These are phyloP conservation scores for Xylota sylvarum DNA, from an alignment of 2,888 invertebrate species.

Conservation along the genomic window DNA sequence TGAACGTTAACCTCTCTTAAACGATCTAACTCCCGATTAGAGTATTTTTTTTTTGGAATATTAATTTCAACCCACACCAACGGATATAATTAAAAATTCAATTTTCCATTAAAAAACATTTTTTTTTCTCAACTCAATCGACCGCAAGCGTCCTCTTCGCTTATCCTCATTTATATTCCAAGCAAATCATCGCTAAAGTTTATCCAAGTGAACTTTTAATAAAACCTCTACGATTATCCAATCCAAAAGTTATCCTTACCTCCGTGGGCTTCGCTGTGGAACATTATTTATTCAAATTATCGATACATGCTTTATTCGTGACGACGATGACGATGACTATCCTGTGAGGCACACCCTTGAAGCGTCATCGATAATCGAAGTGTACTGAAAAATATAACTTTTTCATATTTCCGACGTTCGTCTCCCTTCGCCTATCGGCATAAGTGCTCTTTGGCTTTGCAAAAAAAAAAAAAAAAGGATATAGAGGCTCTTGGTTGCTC, in stretches of 20 bases:
- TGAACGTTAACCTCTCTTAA: no score
- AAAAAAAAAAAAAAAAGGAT: no score
- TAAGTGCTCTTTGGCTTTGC: not conserved
- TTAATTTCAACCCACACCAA: not conserved
- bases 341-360: slow-evolving; percentile 1
- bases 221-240: slow-evolving; percentile 32
- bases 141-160: not conserved
- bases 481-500: not conserved
- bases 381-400: slow-evolving; percentile 16
- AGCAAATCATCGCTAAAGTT: slow-evolving; percentile 15
- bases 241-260: slow-evolving; percentile 17
- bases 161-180: slow-evolving; percentile 11
- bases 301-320: slow-evolving; percentile 6
- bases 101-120: not conserved
- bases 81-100: not conserved
- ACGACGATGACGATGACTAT: not conserved
- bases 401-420: not conserved
- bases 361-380: slow-evolving; percentile 26
- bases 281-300: slow-evolving; percentile 44
- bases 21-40: no score
- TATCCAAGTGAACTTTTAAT: slow-evolving; percentile 28
- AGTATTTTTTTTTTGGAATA: no score
- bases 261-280: not conserved
- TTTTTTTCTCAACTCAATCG: slow-evolving; percentile 15
- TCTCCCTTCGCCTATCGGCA: not conserved